Base-by-base conservation (phyloP, 1,140 invertebrate species). In the Zaprionus gabonicus region DNA sequence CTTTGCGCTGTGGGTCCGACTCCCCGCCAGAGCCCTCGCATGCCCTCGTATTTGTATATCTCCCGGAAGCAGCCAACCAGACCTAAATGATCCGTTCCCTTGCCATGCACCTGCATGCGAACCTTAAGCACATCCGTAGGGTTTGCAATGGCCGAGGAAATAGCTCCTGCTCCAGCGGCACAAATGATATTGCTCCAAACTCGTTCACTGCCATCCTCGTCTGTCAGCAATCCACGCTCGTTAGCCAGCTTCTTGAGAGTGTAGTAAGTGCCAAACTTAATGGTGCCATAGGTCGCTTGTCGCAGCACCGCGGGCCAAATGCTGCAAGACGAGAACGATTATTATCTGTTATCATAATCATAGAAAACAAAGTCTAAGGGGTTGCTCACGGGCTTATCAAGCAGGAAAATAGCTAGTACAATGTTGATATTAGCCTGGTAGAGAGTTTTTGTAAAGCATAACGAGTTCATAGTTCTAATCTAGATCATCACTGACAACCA, bases 91-190 rank as follows among this genome's bases (percentile, higher is more conserved):
- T 94, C 86, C 51, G 93, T 76, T 78, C 93, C 81, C 74, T 93
- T 93, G 28, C 95, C 94, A 56, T 93, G 93, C 12, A 97, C 95
- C 95, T 99, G 98, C 97, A 99, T 98, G 71, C 97, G 95, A 55
- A 99, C 98, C 95, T 99, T 99, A n/a, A 99, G 94, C 9, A 99
- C 97, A 95, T 99, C 98, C 3, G 98, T 98, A n/a, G 98, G 98
- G 94, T 98, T 99, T 13, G 98, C 98, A 81, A 99, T 97, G n/a
- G 98, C 97, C 91, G 97, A 98, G 20, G 97, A 98, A 53, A 98
- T 94, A 7, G 97, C 97, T 25, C 97, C 97, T 13, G 97, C 96
- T 78, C 81, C 93, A 15, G 97, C 95, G 27, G 97, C 98, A 94
- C 97, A 98, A 63, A 96, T 93, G 46, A 98, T 95, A 94, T 98